A percentile compares a stretch with the other conserved stretches of the same genome.
These are phyloP conservation scores for Trematomus loennbergii DNA, from an alignment of 2,113 vertebrate genomes.

Conservation along the genomic window DNA sequence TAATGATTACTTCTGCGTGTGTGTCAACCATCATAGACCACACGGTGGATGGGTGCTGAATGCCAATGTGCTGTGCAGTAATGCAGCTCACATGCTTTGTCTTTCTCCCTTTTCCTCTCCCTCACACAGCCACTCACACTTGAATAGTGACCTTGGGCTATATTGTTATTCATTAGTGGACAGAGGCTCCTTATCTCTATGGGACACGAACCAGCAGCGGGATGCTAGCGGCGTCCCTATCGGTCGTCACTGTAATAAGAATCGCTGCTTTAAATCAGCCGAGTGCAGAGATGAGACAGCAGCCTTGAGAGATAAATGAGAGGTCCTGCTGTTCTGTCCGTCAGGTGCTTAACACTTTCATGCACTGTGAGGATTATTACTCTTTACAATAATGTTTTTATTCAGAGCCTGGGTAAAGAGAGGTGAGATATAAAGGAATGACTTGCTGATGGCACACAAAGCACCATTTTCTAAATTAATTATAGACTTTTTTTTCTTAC, in stretches of 20 bases:
- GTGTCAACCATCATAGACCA: constrained; percentile 13
- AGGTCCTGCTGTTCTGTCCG: constrained; percentile 23
- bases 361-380: not conserved
- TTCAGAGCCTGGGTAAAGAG: not conserved
- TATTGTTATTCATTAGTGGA: constrained; percentile 78
- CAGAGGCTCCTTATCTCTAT: constrained; percentile 66
- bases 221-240: constrained; percentile 49
- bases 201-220: constrained; percentile 55
- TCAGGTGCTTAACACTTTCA: constrained; percentile 9
- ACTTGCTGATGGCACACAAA: not conserved
- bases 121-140: constrained; percentile 21
- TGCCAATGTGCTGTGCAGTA: constrained; percentile 21
- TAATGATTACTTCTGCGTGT: constrained; percentile 30
- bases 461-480: not conserved
- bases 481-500: not conserved
- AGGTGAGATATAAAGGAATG: not conserved
- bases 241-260: constrained; percentile 59
- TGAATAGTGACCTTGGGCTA: constrained; percentile 71
- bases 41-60: constrained; percentile 41
- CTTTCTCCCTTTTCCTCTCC: not conserved
- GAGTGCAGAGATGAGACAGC: constrained; percentile 40
- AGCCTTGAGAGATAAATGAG: constrained; percentile 42
- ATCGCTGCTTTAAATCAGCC: constrained; percentile 59
- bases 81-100: constrained; percentile 13
- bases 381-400: too few species aligned